These are phyloP conservation scores for Anguilla megastoma DNA, from an alignment of 2,797 vertebrate species.

Conservation along the genomic window DNA sequence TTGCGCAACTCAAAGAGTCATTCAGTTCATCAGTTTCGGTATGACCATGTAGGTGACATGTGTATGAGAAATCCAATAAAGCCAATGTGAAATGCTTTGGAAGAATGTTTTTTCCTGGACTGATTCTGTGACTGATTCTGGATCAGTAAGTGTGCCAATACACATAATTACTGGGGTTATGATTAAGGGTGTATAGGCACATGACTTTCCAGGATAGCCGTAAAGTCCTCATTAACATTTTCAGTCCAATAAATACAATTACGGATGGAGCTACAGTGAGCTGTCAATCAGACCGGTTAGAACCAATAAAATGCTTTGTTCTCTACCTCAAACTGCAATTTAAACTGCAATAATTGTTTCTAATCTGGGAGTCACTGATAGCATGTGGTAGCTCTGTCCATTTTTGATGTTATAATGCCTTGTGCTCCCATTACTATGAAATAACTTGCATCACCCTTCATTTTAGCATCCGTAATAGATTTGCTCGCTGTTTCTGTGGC, in stretches of 20 bases:
- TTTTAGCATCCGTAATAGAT: not conserved
- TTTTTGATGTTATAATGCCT: not conserved
- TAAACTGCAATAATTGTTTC: not conserved
- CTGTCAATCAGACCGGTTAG: too few species aligned
- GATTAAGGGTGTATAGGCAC: not conserved
- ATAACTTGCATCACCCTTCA: not conserved
- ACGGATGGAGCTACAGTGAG: too few species aligned
- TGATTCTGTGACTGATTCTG: not conserved
- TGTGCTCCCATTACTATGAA: not conserved
- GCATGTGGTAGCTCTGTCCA: not conserved
- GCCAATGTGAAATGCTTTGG: too few species aligned
- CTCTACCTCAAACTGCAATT: not conserved
- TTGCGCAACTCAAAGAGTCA: too few species aligned
- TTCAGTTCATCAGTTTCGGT: too few species aligned
- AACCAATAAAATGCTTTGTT: not conserved
- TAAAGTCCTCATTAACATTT: too few species aligned
- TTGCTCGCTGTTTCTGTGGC: not conserved
- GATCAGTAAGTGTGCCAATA: not conserved
- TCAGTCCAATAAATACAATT: too few species aligned
- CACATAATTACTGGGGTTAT: not conserved
- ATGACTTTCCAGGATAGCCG: too few species aligned
- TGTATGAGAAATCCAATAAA: too few species aligned
- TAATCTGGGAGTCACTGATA: not conserved
- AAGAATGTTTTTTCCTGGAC: too few species aligned
- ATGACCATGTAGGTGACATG: too few species aligned